phyloP scores from a whole-genome alignment of 1,140 invertebrate species.

The Drosophila asahinai region DNA sequence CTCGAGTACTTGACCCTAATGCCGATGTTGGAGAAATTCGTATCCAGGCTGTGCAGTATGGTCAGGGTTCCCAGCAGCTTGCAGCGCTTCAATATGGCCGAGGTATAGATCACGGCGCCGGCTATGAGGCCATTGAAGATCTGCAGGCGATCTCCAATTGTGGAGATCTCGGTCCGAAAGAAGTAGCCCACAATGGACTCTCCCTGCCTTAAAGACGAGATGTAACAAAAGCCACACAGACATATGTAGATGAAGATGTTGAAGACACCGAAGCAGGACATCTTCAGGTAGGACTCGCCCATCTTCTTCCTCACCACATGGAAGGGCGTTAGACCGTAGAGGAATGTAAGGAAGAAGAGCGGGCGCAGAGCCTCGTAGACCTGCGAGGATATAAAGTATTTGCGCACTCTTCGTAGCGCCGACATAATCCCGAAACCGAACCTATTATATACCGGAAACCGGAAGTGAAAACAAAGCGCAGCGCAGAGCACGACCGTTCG shows the following conservation, averaged over 20 bases:
- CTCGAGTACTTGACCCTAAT: constrained; percentile 68
- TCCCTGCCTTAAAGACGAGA: constrained; percentile 59
- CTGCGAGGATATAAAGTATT: constrained; percentile 75
- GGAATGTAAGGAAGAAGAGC: constrained; percentile 70
- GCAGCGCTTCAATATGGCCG: constrained; percentile 65
- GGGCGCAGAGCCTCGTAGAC: constrained; percentile 78
- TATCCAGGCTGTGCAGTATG: constrained; percentile 64
- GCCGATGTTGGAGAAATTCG: constrained; percentile 64
- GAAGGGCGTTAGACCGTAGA: constrained; percentile 72
- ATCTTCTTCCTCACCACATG: constrained; percentile 64
- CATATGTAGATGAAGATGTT: constrained; percentile 70
- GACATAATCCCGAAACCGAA: constrained; percentile 42
- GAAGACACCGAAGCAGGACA: constrained; percentile 68
- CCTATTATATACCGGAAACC: constrained; percentile 3
- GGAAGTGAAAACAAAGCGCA: constrained; percentile 22
- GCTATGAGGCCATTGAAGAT: constrained; percentile 72
- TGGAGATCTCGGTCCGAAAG: constrained; percentile 72
- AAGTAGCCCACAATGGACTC: constrained; percentile 80
- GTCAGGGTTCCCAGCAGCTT: constrained; percentile 62
- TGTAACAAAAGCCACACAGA: constrained; percentile 69
- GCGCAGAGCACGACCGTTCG: constrained; percentile 54
- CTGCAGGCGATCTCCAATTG: constrained; percentile 69
- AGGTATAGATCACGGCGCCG: constrained; percentile 64
- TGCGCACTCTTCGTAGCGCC: constrained; percentile 64
- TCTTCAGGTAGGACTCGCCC: constrained; percentile 68